Percentiles rank a stretch among this genome's conserved stretches.
Evolutionary conservation across 1,140 invertebrate species (phyloP).

Genomic region (Pentalonia nigronervosa): DNA sequence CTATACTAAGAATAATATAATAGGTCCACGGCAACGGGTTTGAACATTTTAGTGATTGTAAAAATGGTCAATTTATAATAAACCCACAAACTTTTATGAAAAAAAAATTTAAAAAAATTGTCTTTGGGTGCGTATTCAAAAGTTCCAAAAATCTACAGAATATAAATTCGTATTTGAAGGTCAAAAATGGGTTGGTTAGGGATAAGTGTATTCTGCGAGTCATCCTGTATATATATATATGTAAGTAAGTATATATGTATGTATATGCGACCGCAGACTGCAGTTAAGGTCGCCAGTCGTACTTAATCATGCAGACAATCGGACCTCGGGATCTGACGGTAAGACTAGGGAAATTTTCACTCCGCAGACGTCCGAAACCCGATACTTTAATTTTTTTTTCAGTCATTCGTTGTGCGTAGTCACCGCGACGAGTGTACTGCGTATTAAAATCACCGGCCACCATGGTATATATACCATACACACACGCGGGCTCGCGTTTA

Average conservation of each 20-base stretch:
- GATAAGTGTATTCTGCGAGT: no score
- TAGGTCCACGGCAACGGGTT: no score
- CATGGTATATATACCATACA: not conserved
- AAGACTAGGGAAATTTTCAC: not conserved
- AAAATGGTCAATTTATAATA: no score
- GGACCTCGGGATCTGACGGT: conserved; percentile 12
- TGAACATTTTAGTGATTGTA: no score
- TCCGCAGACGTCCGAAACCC: conserved; percentile 8
- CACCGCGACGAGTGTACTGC: not conserved
- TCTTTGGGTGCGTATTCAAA: no score
- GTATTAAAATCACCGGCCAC: not conserved
- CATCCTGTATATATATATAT: not conserved
- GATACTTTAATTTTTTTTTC: conserved; percentile 34
- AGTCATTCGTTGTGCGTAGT: not conserved
- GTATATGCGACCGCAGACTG: not conserved
- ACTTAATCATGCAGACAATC: conserved; percentile 53
- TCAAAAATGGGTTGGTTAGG: no score
- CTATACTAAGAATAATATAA: no score
- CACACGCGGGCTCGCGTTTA: not conserved
- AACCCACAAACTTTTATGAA: no score
- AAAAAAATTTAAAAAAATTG: no score
- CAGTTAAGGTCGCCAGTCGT: not conserved
- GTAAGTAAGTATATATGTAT: not conserved
- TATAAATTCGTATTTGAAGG: no score
- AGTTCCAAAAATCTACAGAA: no score